A percentile compares a stretch with the other conserved stretches of the same genome.
phyloP scores from a whole-genome alignment of 2,113 vertebrate genomes.

The Coptodon bakossiorum region DNA sequence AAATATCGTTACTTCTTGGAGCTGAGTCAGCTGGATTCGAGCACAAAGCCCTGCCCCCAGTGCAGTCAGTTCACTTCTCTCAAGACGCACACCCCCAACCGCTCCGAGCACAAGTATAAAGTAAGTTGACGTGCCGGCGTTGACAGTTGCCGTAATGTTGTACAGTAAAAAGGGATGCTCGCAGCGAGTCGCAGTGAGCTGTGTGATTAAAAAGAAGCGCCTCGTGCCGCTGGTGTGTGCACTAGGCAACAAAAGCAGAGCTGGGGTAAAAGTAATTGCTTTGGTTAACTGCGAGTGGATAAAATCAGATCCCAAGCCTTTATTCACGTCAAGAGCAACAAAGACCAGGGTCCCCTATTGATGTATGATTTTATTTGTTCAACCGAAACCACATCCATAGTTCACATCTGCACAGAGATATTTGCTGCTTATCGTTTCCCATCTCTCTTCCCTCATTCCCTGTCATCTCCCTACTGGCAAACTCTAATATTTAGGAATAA shows the following conservation, averaged over 20 bases:
- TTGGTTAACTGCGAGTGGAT: neutral
- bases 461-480: neutral
- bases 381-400: neutral
- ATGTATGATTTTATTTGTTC: neutral
- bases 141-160: neutral
- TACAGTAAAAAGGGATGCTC: neutral
- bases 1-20: slow-evolving; percentile 96
- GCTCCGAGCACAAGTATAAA: slow-evolving; percentile 93
- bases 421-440: neutral
- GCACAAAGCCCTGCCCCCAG: slow-evolving; percentile 97
- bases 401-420: neutral
- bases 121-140: slow-evolving; percentile 60
- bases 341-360: neutral
- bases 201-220: neutral
- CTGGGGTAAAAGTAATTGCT: neutral
- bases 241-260: neutral
- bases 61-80: slow-evolving; percentile 94
- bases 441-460: neutral
- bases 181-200: neutral
- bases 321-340: neutral
- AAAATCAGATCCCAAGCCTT: neutral
- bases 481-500: neutral
- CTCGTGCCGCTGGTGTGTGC: neutral
- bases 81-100: slow-evolving; percentile 77
- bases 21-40: slow-evolving; percentile 88